Conservation (phyloP, 2,113 vertebrate genomes). For the Nyctereutes procyonoides region DNA sequence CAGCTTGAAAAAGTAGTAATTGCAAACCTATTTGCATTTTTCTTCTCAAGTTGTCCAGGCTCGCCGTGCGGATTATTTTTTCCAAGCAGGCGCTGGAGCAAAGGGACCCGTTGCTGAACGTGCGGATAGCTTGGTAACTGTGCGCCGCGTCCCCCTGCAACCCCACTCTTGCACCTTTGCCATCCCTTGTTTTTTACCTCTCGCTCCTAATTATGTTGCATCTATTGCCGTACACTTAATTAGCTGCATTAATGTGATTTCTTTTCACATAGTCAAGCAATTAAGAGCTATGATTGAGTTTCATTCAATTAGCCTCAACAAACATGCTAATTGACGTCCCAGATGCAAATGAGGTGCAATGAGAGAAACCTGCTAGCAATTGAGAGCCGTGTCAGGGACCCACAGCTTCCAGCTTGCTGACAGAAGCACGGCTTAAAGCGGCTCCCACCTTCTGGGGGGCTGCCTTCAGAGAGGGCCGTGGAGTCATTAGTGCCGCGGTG, state of each 20-base stretch:
- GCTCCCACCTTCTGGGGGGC: constrained; percentile 74
- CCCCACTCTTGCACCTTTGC: constrained; percentile 75
- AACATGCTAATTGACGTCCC: constrained; percentile 97
- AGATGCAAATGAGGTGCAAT: constrained; percentile 94
- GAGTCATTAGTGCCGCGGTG: background rate
- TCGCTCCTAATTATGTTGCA: constrained; percentile 93
- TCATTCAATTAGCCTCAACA: constrained; percentile 99
- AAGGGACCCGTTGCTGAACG: constrained; percentile 68
- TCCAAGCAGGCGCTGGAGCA: constrained; percentile 67
- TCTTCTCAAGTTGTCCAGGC: constrained; percentile 84
- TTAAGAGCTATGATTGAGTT: constrained; percentile 99
- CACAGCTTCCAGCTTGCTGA: constrained; percentile 77
- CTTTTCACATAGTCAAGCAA: constrained; percentile 98
- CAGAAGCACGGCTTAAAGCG: constrained; percentile 60
- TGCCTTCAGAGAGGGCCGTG: constrained; percentile 23
- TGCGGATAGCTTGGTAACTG: background rate
- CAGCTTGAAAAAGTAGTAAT: constrained; percentile 96
- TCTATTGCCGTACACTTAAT: constrained; percentile 97
- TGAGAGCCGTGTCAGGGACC: constrained; percentile 79
- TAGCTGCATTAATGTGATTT: constrained; percentile 99
- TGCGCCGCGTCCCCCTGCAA: background rate
- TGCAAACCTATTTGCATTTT: constrained; percentile 95
- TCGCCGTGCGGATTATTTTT: constrained; percentile 80
- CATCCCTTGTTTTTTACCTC: constrained; percentile 86
- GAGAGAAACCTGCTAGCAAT: constrained; percentile 89